Base-by-base conservation (phyloP, 2,888 invertebrate genomes). In the Dryobotodes eremita region DNA sequence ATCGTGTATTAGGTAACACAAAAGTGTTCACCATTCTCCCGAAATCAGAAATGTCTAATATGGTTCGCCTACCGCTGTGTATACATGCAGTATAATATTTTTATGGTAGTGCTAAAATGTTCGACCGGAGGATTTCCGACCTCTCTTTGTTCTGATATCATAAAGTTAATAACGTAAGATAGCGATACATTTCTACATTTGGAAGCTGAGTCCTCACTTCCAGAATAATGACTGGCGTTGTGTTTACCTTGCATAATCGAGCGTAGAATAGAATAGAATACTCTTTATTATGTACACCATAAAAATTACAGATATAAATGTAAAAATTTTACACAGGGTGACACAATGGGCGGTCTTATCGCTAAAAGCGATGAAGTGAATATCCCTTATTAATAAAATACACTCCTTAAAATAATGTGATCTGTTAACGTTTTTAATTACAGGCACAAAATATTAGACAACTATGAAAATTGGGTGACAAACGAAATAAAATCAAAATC, bases 61-160 rank as follows among this genome's bases (percentile, higher is more conserved):
- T 84, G 86, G 88, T 74, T 8, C 23, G 2, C 80, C 77, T 82
- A 80, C 64, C 7, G 31, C 31, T 76, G 31, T 71, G 57, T 57
- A 20, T 20, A 79, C 50, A 20, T 20, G 78, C 50, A 50, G 79
- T 71, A 79, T 90, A 84, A 90, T 91, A 90, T 88, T 88, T 91
- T 91, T 91, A 91, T 91, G 88, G 80, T 36, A n/a, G 84, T 85
- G 92, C 90, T 91, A 91, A 91, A 91, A 91, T 82, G 71, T 61
- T 42, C 57, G 79, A 57, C 78, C 79, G 79, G 65, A 84, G 74
- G 77, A 86, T 87, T 83, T 82, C 78, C 79, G 82, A 87, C 72
- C 71, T 50, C 61, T 66, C 85, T 87, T 89, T 89, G 89, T 90
- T 86, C 83, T 75, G 72, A 66, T 64, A 84, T 75, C 82, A 57